These are phyloP conservation scores for Rhysida immarginata DNA, from an alignment of 1,140 invertebrate species.

Conservation along the genomic window DNA sequence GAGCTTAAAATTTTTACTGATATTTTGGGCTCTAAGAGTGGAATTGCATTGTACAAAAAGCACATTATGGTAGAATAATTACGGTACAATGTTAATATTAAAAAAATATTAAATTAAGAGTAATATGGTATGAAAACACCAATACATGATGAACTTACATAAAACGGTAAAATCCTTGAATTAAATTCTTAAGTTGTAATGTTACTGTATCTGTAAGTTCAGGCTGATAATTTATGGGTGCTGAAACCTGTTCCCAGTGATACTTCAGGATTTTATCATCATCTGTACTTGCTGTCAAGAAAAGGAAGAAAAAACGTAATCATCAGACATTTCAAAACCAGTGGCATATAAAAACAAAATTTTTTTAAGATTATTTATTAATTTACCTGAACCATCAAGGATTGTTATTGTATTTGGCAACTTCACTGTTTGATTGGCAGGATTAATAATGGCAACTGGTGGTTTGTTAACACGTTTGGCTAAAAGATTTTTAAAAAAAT, in stretches of 20 bases:
- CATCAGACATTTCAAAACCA: neutral
- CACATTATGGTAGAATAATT: no score
- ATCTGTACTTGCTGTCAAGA: conserved; percentile 42
- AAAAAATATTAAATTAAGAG: no score
- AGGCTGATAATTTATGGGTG: conserved; percentile 68
- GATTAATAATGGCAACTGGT: conserved; percentile 71
- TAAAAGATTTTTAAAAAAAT: no score
- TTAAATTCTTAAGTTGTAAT: conserved; percentile 57
- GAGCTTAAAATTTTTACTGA: no score
- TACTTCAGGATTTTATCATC: conserved; percentile 70
- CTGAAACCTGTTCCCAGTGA: conserved; percentile 81
- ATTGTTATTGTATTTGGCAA: conserved; percentile 76
- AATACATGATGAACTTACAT: no score
- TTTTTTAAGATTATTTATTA: neutral
- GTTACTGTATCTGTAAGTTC: conserved; percentile 62
- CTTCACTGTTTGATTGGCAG: conserved; percentile 65
- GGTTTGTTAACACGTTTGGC: conserved; percentile 70
- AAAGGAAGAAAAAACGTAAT: no score
- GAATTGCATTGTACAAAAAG: no score
- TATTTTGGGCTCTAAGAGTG: no score
- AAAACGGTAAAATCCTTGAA: conserved; percentile 82
- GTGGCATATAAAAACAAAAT: neutral
- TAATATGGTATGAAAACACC: no score
- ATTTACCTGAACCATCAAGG: conserved; percentile 56
- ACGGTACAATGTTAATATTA: no score